Evolutionary conservation across 2,888 invertebrate species (phyloP).

Genomic region (Drosophila fulvimacula): DNA sequence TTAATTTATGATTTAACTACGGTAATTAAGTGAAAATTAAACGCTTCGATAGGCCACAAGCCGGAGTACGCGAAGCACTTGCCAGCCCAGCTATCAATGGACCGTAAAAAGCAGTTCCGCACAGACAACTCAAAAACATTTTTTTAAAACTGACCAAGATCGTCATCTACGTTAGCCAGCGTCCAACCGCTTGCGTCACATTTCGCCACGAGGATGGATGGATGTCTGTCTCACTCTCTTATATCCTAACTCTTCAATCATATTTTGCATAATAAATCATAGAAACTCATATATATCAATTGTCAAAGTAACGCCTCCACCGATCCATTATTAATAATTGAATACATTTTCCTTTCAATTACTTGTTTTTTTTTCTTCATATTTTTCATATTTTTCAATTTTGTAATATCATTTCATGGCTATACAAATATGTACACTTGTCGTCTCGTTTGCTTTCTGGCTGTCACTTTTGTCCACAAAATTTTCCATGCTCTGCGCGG

Average conservation of each 20-base stretch:
- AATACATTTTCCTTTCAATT: conserved; percentile 8
- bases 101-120: conserved; percentile 55
- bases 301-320: conserved; percentile 14
- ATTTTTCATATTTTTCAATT: not conserved
- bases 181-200: conserved; percentile 36
- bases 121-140: too few relatives aligned
- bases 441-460: conserved; percentile 23
- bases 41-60: conserved; percentile 61
- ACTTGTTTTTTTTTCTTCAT: not conserved
- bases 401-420: conserved; percentile 5
- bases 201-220: conserved; percentile 30
- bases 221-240: not conserved
- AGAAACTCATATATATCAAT: conserved; percentile 27
- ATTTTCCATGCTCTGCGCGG: conserved; percentile 36
- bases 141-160: conserved; percentile 33
- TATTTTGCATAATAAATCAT: conserved; percentile 48
- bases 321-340: conserved; percentile 2
- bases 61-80: conserved; percentile 20
- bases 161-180: conserved; percentile 19
- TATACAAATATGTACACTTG: conserved; percentile 27
- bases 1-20: conserved; percentile 74
- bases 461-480: conserved; percentile 29
- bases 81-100: conserved; percentile 35
- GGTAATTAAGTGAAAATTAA: conserved; percentile 76
- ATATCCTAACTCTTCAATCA: conserved; percentile 2